Evolutionary conservation across 2,888 invertebrate genomes (phyloP), one percentile per base, ranked within the genome.

Genomic region (Oeneis ivallda): DNA sequence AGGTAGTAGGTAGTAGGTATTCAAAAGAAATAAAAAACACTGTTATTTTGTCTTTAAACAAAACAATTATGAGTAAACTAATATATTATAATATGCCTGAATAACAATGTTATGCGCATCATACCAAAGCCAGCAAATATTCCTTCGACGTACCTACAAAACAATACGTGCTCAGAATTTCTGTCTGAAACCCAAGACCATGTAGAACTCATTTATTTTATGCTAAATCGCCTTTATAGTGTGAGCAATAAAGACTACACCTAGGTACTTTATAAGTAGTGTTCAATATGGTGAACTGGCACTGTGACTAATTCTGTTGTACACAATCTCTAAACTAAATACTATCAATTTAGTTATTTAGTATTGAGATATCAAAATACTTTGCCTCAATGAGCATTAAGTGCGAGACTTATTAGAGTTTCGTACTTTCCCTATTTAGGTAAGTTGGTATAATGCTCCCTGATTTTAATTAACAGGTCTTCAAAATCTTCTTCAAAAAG

Each of bases 141-240:
- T 60, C 50, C 41, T 41, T 45, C 37, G 34, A 59, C 49, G 52
- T 59, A 65, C 53, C 54, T 59, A 65, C 59, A 54, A 56, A 57
- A 47, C 45, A n/a, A 41, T 65, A 64, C 66, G 68, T 64, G 68
- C 60, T 63, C 47, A 10, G 68, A 68, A 66, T 68, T 50, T 41
- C 41, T 37, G 41, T 26, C 13, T n/a, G 5, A 15, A 8, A 43
- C 26, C 65, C 32, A 32, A 19, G 6, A 54, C 17, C 63, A 61
- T 60, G 66, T 66, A 66, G 52, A 63, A n/a, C 10, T 15, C 56
- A 65, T 65, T 63, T 32, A 50, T 65, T 63, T 59, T 43, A 8
- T 32, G 41, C 37, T 57, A 19, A 59, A 63, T 56, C 45, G 63
- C 57, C 58, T 52, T 60, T 68, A 66, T 68, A 17, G 45, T 50